Base-by-base conservation (phyloP, 2,113 vertebrate species). In the Bufo gargarizans region DNA sequence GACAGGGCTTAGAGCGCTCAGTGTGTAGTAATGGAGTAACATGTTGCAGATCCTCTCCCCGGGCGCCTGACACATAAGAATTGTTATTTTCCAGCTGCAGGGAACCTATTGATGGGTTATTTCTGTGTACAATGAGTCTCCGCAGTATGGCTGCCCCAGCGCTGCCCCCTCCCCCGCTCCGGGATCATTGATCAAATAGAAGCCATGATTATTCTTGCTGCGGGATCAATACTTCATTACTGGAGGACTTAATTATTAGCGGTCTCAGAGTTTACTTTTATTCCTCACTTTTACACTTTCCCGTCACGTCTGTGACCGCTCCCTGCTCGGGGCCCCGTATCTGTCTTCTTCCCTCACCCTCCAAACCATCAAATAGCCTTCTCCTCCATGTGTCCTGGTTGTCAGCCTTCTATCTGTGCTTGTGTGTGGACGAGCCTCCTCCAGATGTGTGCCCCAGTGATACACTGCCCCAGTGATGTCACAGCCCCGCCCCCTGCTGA, bases 211-310 rank as follows among this genome's bases (percentile, higher is more conserved):
- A 19, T 53, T 45, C 47, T 55, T 9, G 56, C 84, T 16, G 17
- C 6, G 13, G 17, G 71, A 87, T 87, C 86, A 56, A 87, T 87
- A 87, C 53, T 45, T 82, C 86, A 87, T 87, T 87, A 87, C 65
- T 49, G 13, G 67, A 86, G 53, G 65, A 81, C 77, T 87, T 7
- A 43, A 69, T 81, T 71, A 80, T 4, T 77, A 77, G 74, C 12
- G 17, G 56, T 20, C 16, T 33, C 17, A 17, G 19, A 45, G 72
- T n/a, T 77, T 53, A 72, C 45, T 58, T 45, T 77, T 61, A 45
- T 58, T n/a, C 43, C 20, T 65, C 13, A n/a, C 0, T 76, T 72
- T 55, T 55, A 45, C 53, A 69, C 16, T 77, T 63, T 58, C 72
- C 59, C 72, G 77, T 77, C 43, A 20, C 19, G 19, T 16, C 56